phyloP scores from a whole-genome alignment of 2,797 vertebrate species.

The Nothura maculosa region DNA sequence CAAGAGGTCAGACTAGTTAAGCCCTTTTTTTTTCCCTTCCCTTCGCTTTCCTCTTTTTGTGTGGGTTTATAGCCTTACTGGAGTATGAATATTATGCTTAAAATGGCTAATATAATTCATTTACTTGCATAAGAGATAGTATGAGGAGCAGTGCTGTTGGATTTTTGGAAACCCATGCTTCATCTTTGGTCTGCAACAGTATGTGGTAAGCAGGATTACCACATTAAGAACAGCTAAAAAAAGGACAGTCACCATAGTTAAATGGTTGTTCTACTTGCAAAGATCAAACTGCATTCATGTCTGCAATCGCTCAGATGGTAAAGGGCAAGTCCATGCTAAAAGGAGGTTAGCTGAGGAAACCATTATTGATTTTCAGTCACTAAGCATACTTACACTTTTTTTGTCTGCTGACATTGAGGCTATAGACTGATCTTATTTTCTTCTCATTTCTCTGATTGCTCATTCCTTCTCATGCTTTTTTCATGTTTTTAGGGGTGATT shows the following conservation, averaged over 20 bases:
- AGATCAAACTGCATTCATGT: background rate
- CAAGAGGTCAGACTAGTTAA: background rate
- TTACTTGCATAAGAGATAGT: background rate
- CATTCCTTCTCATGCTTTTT: background rate
- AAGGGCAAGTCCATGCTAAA: background rate
- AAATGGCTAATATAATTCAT: background rate
- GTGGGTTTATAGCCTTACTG: background rate
- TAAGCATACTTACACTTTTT: background rate
- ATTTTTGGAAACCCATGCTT: background rate
- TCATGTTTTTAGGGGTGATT: rapidly evolving
- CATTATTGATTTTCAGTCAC: background rate
- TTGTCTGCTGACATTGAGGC: background rate
- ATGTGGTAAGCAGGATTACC: background rate
- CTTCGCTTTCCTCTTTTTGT: background rate
- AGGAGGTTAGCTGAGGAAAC: background rate
- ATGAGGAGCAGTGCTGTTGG: background rate
- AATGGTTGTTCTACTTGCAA: background rate
- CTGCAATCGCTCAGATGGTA: background rate
- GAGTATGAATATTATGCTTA: background rate
- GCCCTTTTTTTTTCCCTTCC: background rate
- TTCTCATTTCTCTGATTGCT: background rate
- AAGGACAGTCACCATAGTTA: background rate
- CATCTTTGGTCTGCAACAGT: background rate
- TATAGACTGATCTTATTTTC: background rate
- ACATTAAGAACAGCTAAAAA: background rate